Evolutionary conservation across 2,888 invertebrate species (phyloP).

Genomic region (Ligdia adustata): DNA sequence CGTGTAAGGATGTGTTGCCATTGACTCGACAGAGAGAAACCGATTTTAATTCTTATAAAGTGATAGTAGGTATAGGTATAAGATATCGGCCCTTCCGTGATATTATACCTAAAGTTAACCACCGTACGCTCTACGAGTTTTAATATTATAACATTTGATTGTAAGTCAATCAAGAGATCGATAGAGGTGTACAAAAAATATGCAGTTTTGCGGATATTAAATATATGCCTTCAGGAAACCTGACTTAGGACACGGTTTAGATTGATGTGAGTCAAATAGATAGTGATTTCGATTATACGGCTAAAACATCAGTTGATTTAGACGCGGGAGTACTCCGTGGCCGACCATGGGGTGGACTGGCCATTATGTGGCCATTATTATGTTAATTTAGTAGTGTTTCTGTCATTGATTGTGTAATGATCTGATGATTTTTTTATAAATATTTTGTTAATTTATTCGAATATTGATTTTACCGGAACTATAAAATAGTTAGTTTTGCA

Average conservation of each 20-base stretch:
- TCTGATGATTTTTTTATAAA: no score
- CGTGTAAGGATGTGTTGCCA: neutral
- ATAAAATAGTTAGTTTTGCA: no score
- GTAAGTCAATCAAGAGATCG: conserved; percentile 17
- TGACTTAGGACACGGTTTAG: conserved; percentile 1
- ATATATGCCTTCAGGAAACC: conserved; percentile 3
- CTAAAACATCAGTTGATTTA: conserved; percentile 1
- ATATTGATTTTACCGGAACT: no score
- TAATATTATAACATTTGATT: conserved; percentile 17
- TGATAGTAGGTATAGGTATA: conserved; percentile 5
- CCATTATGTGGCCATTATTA: no score
- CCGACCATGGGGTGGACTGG: conserved; percentile 3
- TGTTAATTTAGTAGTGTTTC: no score
- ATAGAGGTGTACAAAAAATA: neutral
- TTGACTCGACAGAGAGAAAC: neutral
- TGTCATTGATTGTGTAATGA: no score
- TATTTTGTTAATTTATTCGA: no score
- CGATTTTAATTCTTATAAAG: conserved; percentile 6
- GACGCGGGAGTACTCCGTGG: neutral
- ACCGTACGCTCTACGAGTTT: neutral
- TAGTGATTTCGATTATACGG: conserved; percentile 2
- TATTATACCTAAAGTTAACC: neutral
- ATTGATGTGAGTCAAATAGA: conserved; percentile 1
- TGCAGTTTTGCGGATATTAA: neutral
- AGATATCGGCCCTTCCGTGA: conserved; percentile 6